Conservation (phyloP, 2,797 vertebrate genomes). For the Hydrophis major region DNA sequence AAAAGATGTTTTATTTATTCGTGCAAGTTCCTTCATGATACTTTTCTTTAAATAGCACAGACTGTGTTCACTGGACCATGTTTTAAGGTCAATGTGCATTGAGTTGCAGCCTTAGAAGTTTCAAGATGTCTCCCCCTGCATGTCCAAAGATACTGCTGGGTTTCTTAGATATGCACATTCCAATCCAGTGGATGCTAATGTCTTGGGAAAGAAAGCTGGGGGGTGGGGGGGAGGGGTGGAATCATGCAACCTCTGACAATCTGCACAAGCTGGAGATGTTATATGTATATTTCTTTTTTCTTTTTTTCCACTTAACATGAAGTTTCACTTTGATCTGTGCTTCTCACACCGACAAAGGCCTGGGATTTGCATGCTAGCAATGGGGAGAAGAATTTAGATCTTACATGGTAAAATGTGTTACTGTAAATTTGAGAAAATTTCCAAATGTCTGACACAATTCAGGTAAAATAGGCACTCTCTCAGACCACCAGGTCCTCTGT, state of each 20-base stretch:
- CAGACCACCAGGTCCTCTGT: slow-evolving; percentile 34
- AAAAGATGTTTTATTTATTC: neutral
- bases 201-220: neutral
- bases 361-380: slow-evolving; percentile 27
- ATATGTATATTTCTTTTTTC: neutral
- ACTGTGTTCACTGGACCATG: neutral
- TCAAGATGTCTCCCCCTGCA: neutral
- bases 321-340: slow-evolving; percentile 14
- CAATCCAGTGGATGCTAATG: neutral
- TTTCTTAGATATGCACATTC: neutral
- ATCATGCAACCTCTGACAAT: neutral
- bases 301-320: slow-evolving; percentile 3
- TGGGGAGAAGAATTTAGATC: slow-evolving; percentile 15
- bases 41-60: neutral
- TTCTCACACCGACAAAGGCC: neutral
- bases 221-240: neutral
- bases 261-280: slow-evolving; percentile 9
- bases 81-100: neutral
- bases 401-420: slow-evolving; percentile 47
- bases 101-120: neutral
- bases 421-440: slow-evolving; percentile 43
- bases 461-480: slow-evolving; percentile 5
- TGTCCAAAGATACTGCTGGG: neutral
- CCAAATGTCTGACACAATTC: slow-evolving; percentile 27
- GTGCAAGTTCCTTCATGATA: neutral